These are phyloP conservation scores for Drosophila sordidapex DNA, from an alignment of 2,888 invertebrate species.

Conservation along the genomic window DNA sequence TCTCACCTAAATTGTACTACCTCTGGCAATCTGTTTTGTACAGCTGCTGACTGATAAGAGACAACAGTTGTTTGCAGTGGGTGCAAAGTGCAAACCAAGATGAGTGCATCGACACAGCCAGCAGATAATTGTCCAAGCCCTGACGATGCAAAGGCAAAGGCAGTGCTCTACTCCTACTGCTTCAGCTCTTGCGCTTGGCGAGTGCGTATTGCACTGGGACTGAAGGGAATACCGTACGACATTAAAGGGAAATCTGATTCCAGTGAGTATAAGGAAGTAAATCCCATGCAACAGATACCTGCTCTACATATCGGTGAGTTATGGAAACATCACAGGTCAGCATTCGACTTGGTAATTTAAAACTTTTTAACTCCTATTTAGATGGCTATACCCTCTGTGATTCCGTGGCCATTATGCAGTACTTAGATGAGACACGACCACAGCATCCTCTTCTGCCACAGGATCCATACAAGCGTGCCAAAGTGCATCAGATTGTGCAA, in stretches of 20 bases:
- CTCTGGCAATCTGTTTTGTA: neutral
- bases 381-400: constrained; percentile 90
- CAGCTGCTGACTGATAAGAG: neutral
- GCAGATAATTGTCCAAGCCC: neutral
- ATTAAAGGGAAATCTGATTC: constrained; percentile 92
- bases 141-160: constrained; percentile 87
- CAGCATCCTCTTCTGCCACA: constrained; percentile 94
- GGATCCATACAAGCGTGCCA: constrained; percentile 93
- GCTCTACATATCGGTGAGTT: constrained; percentile 91
- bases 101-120: constrained; percentile 22
- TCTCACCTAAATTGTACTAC: neutral
- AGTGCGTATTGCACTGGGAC: constrained; percentile 94
- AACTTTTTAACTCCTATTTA: constrained; percentile 72
- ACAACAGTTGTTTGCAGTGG: neutral
- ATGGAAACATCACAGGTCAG: neutral
- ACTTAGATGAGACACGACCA: constrained; percentile 96
- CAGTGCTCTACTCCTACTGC: constrained; percentile 94
- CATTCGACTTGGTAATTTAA: neutral
- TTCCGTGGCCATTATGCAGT: constrained; percentile 95
- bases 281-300: constrained; percentile 98
- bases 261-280: constrained; percentile 93
- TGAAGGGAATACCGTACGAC: constrained; percentile 97
- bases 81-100: neutral
- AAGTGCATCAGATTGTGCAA: constrained; percentile 96
- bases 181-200: constrained; percentile 97